A percentile compares a stretch with the other conserved stretches of the same genome.
Conservation (phyloP, 2,888 invertebrate genomes). For the Quadriops clusia region DNA sequence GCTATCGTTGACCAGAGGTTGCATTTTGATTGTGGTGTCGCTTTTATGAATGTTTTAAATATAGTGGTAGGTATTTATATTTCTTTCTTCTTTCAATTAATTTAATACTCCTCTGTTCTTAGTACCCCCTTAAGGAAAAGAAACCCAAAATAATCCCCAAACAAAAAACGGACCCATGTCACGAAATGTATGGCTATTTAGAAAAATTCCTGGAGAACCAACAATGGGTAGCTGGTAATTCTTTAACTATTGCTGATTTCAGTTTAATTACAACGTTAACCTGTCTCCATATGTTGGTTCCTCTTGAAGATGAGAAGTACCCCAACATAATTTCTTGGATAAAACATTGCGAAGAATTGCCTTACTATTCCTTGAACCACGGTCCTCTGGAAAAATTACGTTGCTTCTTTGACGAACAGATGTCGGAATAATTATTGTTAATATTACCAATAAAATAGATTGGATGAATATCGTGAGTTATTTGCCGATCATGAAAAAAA, state of each 20-base stretch:
- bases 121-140: too few species aligned
- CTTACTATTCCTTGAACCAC: too few species aligned
- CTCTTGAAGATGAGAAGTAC: constrained; percentile 24
- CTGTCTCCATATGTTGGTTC: constrained; percentile 24
- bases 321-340: constrained; percentile 28
- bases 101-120: too few species aligned
- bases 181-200: constrained; percentile 38
- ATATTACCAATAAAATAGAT: too few species aligned
- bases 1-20: constrained; percentile 44
- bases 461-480: too few species aligned
- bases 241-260: constrained; percentile 44
- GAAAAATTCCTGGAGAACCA: constrained; percentile 38
- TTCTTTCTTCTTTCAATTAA: constrained; percentile 18
- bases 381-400: too few species aligned
- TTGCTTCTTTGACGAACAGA: too few species aligned
- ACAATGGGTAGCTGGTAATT: constrained; percentile 41
- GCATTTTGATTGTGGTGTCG: constrained; percentile 41
- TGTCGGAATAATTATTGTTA: too few species aligned
- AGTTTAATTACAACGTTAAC: constrained; percentile 33
- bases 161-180: constrained; percentile 9
- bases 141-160: constrained; percentile 24
- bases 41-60: constrained; percentile 37
- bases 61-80: constrained; percentile 33
- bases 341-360: constrained; percentile 23
- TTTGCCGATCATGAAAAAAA: too few species aligned